phyloP scores from a whole-genome alignment of 2,888 invertebrate species.

The Drosophila prolongata region DNA sequence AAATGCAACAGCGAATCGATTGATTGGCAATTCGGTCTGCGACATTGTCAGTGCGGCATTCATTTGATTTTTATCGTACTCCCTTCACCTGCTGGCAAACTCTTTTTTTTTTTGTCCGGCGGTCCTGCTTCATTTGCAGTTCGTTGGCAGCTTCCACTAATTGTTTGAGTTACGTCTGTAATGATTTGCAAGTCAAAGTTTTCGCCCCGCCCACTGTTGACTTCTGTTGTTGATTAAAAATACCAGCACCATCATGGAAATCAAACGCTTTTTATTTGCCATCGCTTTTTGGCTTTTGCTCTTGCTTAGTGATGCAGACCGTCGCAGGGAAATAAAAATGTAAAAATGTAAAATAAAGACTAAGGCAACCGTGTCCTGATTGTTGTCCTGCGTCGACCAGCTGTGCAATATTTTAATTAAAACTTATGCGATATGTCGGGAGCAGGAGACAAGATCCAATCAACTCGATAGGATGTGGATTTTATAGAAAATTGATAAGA shows the following conservation, averaged over 20 bases:
- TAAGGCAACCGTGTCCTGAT: conserved; percentile 35
- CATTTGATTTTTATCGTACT: conserved; percentile 60
- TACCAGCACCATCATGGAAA: conserved; percentile 24
- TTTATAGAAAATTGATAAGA: neutral
- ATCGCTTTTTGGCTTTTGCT: conserved; percentile 44
- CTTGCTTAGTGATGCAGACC: conserved; percentile 44
- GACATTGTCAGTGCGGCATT: conserved; percentile 54
- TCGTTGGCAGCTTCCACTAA: conserved; percentile 74
- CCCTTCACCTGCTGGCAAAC: neutral
- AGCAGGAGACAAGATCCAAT: conserved; percentile 4
- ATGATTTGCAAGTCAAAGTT: conserved; percentile 79
- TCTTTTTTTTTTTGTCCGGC: conserved; percentile 9
- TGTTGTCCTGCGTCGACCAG: conserved; percentile 31
- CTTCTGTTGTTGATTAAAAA: conserved; percentile 75
- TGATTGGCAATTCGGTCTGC: conserved; percentile 57
- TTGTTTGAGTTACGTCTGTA: conserved; percentile 78
- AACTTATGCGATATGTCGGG: conserved; percentile 73
- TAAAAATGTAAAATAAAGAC: conserved; percentile 11
- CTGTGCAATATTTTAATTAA: conserved; percentile 82
- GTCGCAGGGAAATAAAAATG: neutral
- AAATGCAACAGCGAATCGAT: conserved; percentile 66
- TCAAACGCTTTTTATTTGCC: conserved; percentile 29
- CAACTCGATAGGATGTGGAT: neutral
- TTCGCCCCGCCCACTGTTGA: conserved; percentile 53
- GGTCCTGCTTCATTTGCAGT: conserved; percentile 60